Conservation (phyloP, 2,797 vertebrate species). For the Telmatherina bonti region DNA sequence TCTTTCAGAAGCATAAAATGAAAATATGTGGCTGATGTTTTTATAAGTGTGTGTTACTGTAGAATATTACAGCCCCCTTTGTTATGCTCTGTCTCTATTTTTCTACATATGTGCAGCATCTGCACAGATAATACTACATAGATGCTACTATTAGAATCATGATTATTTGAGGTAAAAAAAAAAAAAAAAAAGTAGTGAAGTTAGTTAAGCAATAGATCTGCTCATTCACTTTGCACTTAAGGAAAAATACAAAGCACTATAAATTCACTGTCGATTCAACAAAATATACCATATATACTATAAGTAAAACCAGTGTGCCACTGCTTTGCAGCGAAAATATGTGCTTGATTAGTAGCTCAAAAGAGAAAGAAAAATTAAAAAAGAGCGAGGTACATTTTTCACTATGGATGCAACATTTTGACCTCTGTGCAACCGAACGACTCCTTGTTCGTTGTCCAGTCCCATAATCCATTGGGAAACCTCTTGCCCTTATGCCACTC, state of each 20-base stretch:
- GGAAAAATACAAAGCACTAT: too few species aligned
- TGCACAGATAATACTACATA: not conserved
- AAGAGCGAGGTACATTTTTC: not conserved
- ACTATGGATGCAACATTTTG: conserved; percentile 13
- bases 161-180: not conserved
- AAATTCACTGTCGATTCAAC: too few species aligned
- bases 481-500: conserved; percentile 73
- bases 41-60: not conserved
- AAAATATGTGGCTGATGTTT: not conserved
- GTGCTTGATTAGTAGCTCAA: not conserved
- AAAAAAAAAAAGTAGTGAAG: too few species aligned
- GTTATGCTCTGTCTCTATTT: not conserved
- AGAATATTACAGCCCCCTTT: too few species aligned
- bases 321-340: not conserved
- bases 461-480: conserved; percentile 73
- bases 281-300: not conserved
- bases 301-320: not conserved
- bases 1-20: conserved; percentile 6
- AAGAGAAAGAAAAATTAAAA: not conserved
- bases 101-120: not conserved
- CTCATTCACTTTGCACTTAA: not conserved
- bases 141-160: not conserved
- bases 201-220: not conserved
- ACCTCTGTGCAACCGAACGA: conserved; percentile 19
- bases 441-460: conserved; percentile 39